Evolutionary conservation across 2,888 invertebrate genomes (phyloP).

Genomic region (Agrotis clavis): DNA sequence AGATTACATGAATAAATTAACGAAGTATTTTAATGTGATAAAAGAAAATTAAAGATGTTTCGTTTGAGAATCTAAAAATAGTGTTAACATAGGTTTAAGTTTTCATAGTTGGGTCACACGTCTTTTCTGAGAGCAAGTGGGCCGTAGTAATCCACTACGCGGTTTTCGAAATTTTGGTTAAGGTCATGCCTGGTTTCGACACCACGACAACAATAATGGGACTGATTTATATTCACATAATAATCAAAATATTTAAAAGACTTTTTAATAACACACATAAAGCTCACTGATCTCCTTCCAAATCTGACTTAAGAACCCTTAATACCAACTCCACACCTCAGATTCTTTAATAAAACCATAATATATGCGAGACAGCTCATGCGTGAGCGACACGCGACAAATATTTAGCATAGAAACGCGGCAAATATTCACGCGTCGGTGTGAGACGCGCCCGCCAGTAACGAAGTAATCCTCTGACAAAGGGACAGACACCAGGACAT

Average conservation of each 20-base stretch:
- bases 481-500: slow-evolving; percentile 57
- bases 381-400: slow-evolving; percentile 31
- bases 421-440: slow-evolving; percentile 60
- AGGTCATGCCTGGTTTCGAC: too few species aligned
- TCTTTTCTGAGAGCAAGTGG: background rate
- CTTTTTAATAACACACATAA: background rate
- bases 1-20: slow-evolving; percentile 14
- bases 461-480: slow-evolving; percentile 69
- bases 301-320: slow-evolving; percentile 13
- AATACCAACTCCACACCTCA: slow-evolving; percentile 6
- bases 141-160: background rate
- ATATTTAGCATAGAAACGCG: slow-evolving; percentile 63
- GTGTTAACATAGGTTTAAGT: background rate
- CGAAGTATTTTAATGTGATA: slow-evolving; percentile 1
- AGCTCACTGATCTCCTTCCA: background rate
- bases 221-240: background rate
- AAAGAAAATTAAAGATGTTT: slow-evolving; percentile 14
- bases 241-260: background rate
- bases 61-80: background rate
- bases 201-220: too few species aligned
- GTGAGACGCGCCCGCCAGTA: slow-evolving; percentile 40
- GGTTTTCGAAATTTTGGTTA: too few species aligned
- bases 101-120: too few species aligned
- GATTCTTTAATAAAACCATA: slow-evolving; percentile 38
- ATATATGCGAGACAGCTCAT: slow-evolving; percentile 13